Evolutionary conservation across 1,140 invertebrate genomes (phyloP).

Genomic region (Cotesia typhae): DNA sequence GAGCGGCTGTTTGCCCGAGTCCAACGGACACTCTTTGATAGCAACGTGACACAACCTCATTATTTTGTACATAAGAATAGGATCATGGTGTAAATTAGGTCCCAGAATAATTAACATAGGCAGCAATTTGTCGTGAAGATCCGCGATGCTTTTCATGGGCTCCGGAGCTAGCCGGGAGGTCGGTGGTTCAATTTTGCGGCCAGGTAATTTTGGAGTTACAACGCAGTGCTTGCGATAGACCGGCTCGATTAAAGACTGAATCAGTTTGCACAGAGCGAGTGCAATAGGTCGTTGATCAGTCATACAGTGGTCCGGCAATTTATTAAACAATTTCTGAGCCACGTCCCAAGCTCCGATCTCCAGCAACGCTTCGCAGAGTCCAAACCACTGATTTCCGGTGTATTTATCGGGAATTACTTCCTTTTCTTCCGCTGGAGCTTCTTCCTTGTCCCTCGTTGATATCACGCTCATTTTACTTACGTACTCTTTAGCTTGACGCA

Average conservation of each 20-base stretch:
- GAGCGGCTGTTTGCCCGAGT: slow-evolving; percentile 56
- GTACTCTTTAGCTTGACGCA: slow-evolving; percentile 87
- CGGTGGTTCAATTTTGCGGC: slow-evolving; percentile 68
- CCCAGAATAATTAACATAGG: slow-evolving; percentile 90
- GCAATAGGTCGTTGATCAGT: slow-evolving; percentile 83
- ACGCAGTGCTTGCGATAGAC: slow-evolving; percentile 83
- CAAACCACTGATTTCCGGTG: slow-evolving; percentile 91
- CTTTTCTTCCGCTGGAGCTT: slow-evolving; percentile 74
- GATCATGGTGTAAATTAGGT: slow-evolving; percentile 87
- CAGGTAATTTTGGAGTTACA: slow-evolving; percentile 75
- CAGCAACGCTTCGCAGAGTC: slow-evolving; percentile 87
- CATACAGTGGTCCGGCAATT: slow-evolving; percentile 84
- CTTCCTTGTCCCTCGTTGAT: slow-evolving; percentile 83
- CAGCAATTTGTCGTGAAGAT: slow-evolving; percentile 80
- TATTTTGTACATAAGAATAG: slow-evolving; percentile 89
- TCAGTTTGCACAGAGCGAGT: slow-evolving; percentile 78
- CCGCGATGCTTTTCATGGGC: slow-evolving; percentile 71
- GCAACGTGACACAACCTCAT: slow-evolving; percentile 71
- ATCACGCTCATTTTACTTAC: slow-evolving; percentile 87
- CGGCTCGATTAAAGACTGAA: slow-evolving; percentile 88
- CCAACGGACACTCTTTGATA: slow-evolving; percentile 61
- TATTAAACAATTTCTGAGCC: slow-evolving; percentile 79
- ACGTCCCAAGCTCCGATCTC: slow-evolving; percentile 91
- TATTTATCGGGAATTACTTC: slow-evolving; percentile 74
- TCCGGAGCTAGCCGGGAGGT: slow-evolving; percentile 71